Percentiles rank a stretch among this genome's conserved stretches.
Evolutionary conservation across 2,888 invertebrate genomes (phyloP).

Genomic region (Drosophila pseudotakahashii): DNA sequence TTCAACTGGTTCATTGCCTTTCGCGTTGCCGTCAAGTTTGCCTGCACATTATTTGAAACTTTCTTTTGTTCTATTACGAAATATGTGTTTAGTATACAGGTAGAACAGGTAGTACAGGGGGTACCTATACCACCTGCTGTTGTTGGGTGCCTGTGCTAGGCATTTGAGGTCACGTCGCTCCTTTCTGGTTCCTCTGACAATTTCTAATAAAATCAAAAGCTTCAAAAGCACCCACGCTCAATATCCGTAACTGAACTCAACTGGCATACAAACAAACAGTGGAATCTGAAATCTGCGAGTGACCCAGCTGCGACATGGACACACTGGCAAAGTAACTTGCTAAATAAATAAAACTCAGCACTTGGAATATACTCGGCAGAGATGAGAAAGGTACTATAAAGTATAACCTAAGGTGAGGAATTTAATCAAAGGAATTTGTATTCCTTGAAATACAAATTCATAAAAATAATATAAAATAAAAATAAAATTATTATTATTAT

Average conservation of each 20-base stretch:
- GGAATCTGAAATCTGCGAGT: constrained; percentile 26
- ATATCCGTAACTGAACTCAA: constrained; percentile 55
- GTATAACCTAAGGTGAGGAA: too few relatives aligned
- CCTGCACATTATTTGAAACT: constrained; percentile 31
- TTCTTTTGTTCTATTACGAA: constrained; percentile 32
- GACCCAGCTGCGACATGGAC: constrained; percentile 62
- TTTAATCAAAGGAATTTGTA: background rate
- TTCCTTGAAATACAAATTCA: too few relatives aligned
- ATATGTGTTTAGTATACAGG: constrained; percentile 19
- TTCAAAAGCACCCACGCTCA: constrained; percentile 53
- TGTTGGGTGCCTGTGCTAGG: constrained; percentile 23
- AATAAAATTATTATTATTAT: too few relatives aligned
- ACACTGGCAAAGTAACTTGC: constrained; percentile 55
- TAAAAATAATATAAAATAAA: background rate
- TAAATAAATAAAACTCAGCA: constrained; percentile 67
- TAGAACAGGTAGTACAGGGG: background rate
- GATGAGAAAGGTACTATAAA: constrained; percentile 4
- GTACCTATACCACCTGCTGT: constrained; percentile 45
- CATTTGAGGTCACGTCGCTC: constrained; percentile 52
- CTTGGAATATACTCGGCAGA: constrained; percentile 53
- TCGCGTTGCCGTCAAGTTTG: constrained; percentile 24
- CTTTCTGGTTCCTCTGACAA: constrained; percentile 55
- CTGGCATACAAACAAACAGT: constrained; percentile 47
- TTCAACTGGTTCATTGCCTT: constrained; percentile 43
- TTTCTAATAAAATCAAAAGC: constrained; percentile 78